Percentiles rank a stretch among this genome's conserved stretches.
Evolutionary conservation across 1,140 invertebrate genomes (phyloP).

Genomic region (Panulirus ornatus): DNA sequence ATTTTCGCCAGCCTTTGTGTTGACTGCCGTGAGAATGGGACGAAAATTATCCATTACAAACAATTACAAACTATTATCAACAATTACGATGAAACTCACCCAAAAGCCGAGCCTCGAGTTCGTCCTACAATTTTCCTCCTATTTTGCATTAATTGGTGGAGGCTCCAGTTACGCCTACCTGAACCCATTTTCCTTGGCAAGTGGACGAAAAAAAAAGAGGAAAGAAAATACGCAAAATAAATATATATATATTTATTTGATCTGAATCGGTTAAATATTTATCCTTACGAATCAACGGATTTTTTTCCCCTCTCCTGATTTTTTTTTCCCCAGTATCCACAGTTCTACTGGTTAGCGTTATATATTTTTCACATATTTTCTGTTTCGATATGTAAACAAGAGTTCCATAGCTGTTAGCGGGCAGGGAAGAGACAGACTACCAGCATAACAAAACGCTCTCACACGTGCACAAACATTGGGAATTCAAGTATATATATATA

Average conservation of each 20-base stretch:
- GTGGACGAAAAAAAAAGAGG: not conserved
- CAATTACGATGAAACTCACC: slow-evolving; percentile 41
- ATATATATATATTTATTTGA: not conserved
- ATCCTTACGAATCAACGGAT: not conserved
- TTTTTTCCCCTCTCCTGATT: not conserved
- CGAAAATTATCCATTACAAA: slow-evolving; percentile 44
- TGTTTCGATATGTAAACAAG: not conserved
- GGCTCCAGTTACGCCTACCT: not conserved
- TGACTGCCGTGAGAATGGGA: slow-evolving; percentile 17
- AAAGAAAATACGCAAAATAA: not conserved
- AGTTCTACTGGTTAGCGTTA: no score
- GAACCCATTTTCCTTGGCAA: not conserved
- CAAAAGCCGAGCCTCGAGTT: slow-evolving; percentile 34
- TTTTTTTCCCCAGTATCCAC: not conserved
- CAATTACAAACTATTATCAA: slow-evolving; percentile 42
- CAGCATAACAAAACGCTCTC: not conserved
- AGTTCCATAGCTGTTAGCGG: slow-evolving; percentile 16
- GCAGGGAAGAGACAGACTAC: not conserved
- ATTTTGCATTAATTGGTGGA: slow-evolving; percentile 31
- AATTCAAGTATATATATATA: slow-evolving; percentile 2
- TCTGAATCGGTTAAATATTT: not conserved
- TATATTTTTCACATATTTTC: not conserved
- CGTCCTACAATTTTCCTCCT: slow-evolving; percentile 31
- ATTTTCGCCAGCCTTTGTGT: slow-evolving; percentile 25
- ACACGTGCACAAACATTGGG: not conserved